Conservation (phyloP, 2,797 vertebrate species). For the Ateles fusciceps region DNA sequence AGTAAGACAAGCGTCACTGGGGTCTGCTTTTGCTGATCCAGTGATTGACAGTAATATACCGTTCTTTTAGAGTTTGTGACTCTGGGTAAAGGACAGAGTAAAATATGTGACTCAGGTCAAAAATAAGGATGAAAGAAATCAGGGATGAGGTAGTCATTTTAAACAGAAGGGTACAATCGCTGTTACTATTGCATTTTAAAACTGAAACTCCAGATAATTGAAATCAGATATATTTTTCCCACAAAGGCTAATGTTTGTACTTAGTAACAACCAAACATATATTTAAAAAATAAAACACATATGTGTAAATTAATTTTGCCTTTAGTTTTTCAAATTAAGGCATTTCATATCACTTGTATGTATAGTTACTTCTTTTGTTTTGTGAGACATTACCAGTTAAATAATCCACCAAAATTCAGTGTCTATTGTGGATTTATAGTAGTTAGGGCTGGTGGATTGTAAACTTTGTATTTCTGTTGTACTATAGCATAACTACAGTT, state of each 20-base stretch:
- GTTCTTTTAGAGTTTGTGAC: conserved; percentile 10
- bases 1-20: background rate
- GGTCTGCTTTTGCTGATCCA: background rate
- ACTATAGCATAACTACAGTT: background rate
- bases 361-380: background rate
- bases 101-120: conserved; percentile 6
- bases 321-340: background rate
- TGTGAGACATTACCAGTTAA: background rate
- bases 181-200: background rate
- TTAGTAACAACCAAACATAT: background rate
- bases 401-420: conserved; percentile 54
- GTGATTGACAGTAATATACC: background rate
- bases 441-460: conserved; percentile 62
- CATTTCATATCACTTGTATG: background rate
- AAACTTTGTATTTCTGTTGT: conserved; percentile 51
- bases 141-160: background rate
- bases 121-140: conserved; percentile 8
- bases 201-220: background rate
- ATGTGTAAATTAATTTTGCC: background rate
- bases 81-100: conserved; percentile 6
- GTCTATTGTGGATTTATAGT: conserved; percentile 73
- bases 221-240: background rate
- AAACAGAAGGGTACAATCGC: background rate
- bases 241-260: background rate
- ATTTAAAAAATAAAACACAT: background rate